Conservation (phyloP, 2,113 vertebrate species). For the Proteles cristata region DNA sequence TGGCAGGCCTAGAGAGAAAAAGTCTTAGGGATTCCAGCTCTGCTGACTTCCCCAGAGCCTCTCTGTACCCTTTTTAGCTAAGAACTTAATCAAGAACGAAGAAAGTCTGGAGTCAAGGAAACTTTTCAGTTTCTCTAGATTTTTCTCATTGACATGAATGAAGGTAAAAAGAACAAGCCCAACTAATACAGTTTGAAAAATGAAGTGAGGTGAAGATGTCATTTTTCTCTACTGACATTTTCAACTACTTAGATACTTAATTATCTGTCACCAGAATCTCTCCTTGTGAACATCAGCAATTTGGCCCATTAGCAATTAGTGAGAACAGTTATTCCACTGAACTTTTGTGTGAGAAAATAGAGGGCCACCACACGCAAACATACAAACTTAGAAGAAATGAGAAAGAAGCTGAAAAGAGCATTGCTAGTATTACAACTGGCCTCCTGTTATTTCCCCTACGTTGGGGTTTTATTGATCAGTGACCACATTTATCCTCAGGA, state of each 20-base stretch:
- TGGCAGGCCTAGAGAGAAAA: background rate
- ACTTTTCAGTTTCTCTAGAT: slow-evolving; percentile 10
- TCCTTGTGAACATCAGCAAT: slow-evolving; percentile 80
- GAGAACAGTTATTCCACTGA: slow-evolving; percentile 80
- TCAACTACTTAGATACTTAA: slow-evolving; percentile 83
- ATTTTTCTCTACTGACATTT: slow-evolving; percentile 83
- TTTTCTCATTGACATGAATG: slow-evolving; percentile 31
- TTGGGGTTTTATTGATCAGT: slow-evolving; percentile 52
- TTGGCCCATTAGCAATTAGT: slow-evolving; percentile 85
- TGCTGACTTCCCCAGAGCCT: background rate
- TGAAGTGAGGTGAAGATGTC: slow-evolving; percentile 78
- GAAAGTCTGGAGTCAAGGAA: background rate
- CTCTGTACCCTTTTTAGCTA: background rate
- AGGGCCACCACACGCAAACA: slow-evolving; percentile 63
- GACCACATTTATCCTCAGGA: slow-evolving; percentile 52
- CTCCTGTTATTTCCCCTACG: slow-evolving; percentile 41
- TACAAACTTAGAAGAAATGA: slow-evolving; percentile 11
- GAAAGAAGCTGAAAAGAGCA: slow-evolving; percentile 45
- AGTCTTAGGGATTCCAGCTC: background rate
- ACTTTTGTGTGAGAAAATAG: slow-evolving; percentile 81
- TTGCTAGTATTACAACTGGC: background rate
- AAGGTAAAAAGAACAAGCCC: background rate
- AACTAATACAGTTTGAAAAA: slow-evolving; percentile 73
- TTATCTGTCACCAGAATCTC: slow-evolving; percentile 84
- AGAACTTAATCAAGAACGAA: background rate